phyloP scores from a whole-genome alignment of 2,797 vertebrate species.

The Argentina silus region DNA sequence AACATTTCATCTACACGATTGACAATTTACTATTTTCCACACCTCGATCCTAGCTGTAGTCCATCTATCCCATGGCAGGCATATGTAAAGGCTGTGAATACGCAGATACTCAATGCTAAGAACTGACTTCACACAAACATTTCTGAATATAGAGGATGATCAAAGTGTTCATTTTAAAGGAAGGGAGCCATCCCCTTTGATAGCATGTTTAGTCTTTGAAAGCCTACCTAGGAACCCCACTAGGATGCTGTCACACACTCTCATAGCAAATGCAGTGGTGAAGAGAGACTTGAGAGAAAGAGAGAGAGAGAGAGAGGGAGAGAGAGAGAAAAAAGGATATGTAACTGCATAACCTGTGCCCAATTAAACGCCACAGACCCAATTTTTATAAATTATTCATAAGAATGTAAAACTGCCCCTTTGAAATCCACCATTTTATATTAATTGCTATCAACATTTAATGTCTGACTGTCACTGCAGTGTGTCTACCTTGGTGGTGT shows the following conservation, averaged over 20 bases:
- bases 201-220: neutral
- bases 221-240: neutral
- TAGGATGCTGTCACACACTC: neutral
- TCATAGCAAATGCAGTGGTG: neutral
- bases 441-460: constrained; percentile 13
- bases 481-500: neutral
- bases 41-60: neutral
- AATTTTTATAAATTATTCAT: constrained; percentile 17
- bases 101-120: too few relatives aligned
- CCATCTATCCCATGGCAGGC: too few relatives aligned
- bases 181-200: neutral
- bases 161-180: neutral
- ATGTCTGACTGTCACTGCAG: neutral
- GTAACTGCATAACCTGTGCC: constrained; percentile 9
- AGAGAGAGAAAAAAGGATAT: neutral
- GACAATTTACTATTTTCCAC: neutral
- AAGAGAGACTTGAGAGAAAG: neutral
- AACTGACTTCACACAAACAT: too few relatives aligned
- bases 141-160: neutral
- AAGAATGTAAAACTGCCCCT: neutral
- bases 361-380: constrained; percentile 8
- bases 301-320: neutral
- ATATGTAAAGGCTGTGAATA: too few relatives aligned
- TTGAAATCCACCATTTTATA: constrained; percentile 12
- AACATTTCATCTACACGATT: neutral